Base-by-base conservation (phyloP, 2,888 invertebrate genomes). In the Trissolcus brochymenae region DNA sequence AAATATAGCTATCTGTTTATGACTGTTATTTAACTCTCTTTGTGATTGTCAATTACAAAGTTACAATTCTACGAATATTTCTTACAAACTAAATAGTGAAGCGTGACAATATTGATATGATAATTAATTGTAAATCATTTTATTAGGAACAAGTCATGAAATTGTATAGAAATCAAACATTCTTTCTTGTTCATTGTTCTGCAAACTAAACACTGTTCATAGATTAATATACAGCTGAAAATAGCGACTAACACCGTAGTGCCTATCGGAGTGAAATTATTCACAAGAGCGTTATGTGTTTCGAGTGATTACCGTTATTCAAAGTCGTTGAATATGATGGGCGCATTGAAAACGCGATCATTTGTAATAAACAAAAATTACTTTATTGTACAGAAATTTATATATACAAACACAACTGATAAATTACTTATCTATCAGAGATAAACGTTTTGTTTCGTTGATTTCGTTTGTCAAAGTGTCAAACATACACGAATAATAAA, bases 311-410 rank as follows among this genome's bases (percentile, higher is more conserved):
- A 43, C n/a, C 11, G 2, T 43, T 43, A 43, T 43, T 43, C n/a
- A 43, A 43, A 43, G n/a, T 43, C 13, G n/a, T n/a, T 43, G n/a
- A 14, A n/a, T 11, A 43, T 14, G 43, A 43, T 35, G 35, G 35
- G 35, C 35, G 35, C 11, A 35, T 35, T 35, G 11, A 35, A 35
- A 35, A 35, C 35, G 35, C 35, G 35, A 35, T 35, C 35, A 11
- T 11, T 35, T 35, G 46, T 16, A 46, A 46, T 46, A 16, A 46
- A 46, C 46, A 46, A 19, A 19, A 51, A 19, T 40, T 40, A 56
- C 40, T 51, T 51, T 51, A 51, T 51, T 62, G 62, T 53, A 62
- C 25, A 62, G 41, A 54, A 62, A 43, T 53, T 40, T 62, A 62
- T 62, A 25, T 25, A 40, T 40, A 56, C 56, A 29, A 54, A 46